phyloP scores from a whole-genome alignment of 2,797 vertebrate genomes.

The Cryptoprocta ferox region DNA sequence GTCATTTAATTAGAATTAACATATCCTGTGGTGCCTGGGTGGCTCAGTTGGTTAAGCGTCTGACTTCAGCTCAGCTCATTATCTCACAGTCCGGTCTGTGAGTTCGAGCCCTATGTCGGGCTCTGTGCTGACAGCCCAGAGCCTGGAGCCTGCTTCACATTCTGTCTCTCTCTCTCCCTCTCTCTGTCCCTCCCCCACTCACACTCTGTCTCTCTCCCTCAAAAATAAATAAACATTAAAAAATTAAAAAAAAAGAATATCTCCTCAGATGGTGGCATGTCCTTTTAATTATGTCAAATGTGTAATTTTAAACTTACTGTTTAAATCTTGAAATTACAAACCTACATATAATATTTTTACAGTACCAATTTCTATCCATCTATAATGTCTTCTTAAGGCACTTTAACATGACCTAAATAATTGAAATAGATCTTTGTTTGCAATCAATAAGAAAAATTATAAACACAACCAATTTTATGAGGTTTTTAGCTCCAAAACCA shows the following conservation, averaged over 20 bases:
- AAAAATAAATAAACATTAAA: no score
- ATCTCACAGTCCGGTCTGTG: no score
- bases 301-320: slow-evolving; percentile 3
- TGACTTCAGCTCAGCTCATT: no score
- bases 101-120: no score
- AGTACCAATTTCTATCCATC: neutral
- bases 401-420: neutral
- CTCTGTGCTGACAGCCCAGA: no score
- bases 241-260: no score
- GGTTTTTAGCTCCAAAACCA: neutral
- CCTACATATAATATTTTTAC: neutral
- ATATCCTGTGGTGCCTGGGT: neutral
- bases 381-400: neutral
- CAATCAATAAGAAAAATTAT: slow-evolving; percentile 4
- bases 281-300: slow-evolving; percentile 14
- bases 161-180: no score
- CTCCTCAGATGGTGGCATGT: neutral
- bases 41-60: no score
- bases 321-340: slow-evolving; percentile 35
- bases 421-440: slow-evolving; percentile 1
- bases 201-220: no score
- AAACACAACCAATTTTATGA: neutral
- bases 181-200: no score
- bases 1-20: slow-evolving; percentile 18
- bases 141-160: no score